Evolutionary conservation across 2,888 invertebrate species (phyloP), one percentile per base, ranked within the genome.

Genomic region (Agrochola lota): DNA sequence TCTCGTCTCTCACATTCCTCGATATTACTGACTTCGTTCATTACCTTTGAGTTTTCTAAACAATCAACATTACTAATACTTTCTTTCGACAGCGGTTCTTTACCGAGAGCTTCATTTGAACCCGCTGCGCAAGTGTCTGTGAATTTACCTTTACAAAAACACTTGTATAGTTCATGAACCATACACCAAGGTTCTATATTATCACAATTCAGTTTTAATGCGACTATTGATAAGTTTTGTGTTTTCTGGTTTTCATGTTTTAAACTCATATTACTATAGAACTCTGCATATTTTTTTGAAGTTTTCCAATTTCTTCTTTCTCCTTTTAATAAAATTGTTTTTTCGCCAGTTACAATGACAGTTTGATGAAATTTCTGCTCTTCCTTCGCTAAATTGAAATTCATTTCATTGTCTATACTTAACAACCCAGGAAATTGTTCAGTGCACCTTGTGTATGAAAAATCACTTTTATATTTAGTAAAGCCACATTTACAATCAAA

Each of bases 351-450:
- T 63, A 97, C 94, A 74, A 98, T 97, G 43, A 98, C 97, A 8
- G 98, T 98, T 88, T 98, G 98, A 26, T 97, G 98, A 92, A 98
- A 98, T 90, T 98, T 98, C 91, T 97, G 97, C 92, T 98, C 98
- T 89, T 97, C 97, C 91, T 97, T 97, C 0, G 98, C 97, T 80
- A 98, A 93, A 77, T 97, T 97, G 64, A 92, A 94, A 88, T 97
- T 97, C 0, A 96, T 95, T 90, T 97, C 94, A 85, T 95, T 95
- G 83, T 97, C 96, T 72, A 97, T 90, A 86, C 94, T 94, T 55
- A 95, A 84, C 71, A 97, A 91, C 0, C 93, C 94, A 1, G 94
- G 93, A 74, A 95, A 87, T 63, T 93, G 77, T 73, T 94, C 92
- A 49, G 90, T 81, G 85, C 88, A 90, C 67, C 89, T 88, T 60